Conservation (phyloP, 2,797 vertebrate genomes). For the Danio jaintianensis region DNA sequence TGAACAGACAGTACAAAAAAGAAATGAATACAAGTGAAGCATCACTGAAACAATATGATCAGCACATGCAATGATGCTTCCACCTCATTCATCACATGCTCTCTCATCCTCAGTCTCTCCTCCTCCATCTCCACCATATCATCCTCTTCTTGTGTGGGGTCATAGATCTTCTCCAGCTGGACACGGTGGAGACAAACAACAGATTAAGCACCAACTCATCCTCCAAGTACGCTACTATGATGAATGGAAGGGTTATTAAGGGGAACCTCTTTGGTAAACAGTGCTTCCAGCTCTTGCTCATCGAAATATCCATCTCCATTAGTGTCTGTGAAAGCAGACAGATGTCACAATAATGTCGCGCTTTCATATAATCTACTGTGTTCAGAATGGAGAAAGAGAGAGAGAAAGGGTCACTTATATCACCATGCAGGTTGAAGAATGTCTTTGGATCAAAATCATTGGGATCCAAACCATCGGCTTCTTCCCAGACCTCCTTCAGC, state of each 20-base stretch:
- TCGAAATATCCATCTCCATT: conserved; percentile 92
- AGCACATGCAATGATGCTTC: background rate
- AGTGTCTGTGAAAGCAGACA: conserved; percentile 79
- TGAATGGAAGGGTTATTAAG: conserved; percentile 27
- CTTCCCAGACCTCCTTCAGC: conserved; percentile 95
- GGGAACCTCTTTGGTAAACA: conserved; percentile 93
- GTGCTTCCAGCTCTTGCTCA: conserved; percentile 91
- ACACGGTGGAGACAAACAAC: conserved; percentile 25
- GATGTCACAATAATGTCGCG: background rate
- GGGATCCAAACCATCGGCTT: conserved; percentile 92
- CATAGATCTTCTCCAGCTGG: conserved; percentile 93
- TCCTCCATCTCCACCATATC: conserved; percentile 96
- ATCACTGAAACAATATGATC: conserved; percentile 34
- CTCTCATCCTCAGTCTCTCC: conserved; percentile 91
- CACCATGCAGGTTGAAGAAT: conserved; percentile 96
- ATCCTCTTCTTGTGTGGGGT: conserved; percentile 88
- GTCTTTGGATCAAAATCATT: conserved; percentile 93
- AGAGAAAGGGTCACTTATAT: conserved; percentile 54
- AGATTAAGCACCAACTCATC: conserved; percentile 13
- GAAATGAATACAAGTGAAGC: background rate
- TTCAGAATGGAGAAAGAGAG: background rate
- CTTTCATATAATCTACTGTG: background rate
- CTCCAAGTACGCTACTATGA: background rate
- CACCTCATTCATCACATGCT: conserved; percentile 95
- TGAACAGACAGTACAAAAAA: conserved; percentile 52